Conservation (phyloP, 2,888 invertebrate species). For the Brenthis ino region DNA sequence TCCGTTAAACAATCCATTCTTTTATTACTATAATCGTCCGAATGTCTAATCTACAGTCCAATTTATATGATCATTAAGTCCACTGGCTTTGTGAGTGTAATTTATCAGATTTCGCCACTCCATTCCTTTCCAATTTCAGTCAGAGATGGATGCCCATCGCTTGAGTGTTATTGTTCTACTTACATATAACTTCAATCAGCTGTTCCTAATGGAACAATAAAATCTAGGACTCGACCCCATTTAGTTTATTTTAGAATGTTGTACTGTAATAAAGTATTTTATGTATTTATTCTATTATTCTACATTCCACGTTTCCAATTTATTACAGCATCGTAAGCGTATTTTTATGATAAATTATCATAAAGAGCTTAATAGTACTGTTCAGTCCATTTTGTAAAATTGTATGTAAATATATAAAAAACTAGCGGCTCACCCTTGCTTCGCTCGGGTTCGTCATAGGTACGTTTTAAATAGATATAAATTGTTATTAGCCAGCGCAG, state of each 20-base stretch:
- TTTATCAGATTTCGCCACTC: conserved; percentile 26
- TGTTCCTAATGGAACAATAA: conserved; percentile 14
- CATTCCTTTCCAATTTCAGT: conserved; percentile 22
- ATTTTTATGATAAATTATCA: no score
- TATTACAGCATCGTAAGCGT: neutral
- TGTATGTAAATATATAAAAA: no score
- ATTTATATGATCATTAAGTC: conserved; percentile 23
- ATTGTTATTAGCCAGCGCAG: no score
- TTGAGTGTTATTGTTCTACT: conserved; percentile 20
- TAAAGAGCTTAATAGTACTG: no score
- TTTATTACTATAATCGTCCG: conserved; percentile 11
- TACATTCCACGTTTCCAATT: neutral
- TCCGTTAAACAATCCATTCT: neutral
- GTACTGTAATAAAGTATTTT: neutral
- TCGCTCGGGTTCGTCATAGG: no score
- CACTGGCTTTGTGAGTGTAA: conserved; percentile 14
- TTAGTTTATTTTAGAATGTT: conserved; percentile 7
- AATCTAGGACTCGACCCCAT: conserved; percentile 8
- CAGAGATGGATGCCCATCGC: conserved; percentile 23
- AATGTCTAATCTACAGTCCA: conserved; percentile 17
- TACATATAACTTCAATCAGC: conserved; percentile 18
- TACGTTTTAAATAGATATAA: no score
- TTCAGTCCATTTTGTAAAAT: no score
- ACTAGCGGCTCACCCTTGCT: no score
- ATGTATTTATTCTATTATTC: neutral